Evolutionary conservation across 1,140 invertebrate genomes (phyloP), one percentile per base, ranked within the genome.

Genomic region (Lepidurus packardi): DNA sequence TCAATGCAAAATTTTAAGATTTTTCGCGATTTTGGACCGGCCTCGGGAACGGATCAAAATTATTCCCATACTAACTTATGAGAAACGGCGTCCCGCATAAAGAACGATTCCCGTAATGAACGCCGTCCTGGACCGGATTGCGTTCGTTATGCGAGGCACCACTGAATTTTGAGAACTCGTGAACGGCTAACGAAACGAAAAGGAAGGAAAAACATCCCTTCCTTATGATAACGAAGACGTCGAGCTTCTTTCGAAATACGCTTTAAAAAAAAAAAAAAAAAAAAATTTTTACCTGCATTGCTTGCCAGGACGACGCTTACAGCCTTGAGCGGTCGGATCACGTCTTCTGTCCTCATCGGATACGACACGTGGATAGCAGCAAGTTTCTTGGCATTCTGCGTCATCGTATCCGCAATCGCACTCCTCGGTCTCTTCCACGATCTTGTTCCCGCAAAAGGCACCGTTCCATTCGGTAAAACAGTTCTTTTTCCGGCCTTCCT

Each of bases 371-470:
- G 97, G 96, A 85, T 97, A 96, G 85, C 98, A 99, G 84, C 98
- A 99, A 47, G 89, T 90, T 82, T 98, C 95, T 79, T 89, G 90
- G 86, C 97, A 99, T 84, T 99, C 97, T 25, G 90, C 89, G 78
- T 94, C 91, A 83, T 97, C 94, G 84, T 97, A 99, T 34, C 98
- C 98, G 85, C 98, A 99, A 85, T 99, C 98, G 84, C 98, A 99
- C 86, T 99, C 94, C 85, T 99, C 98, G 13, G 94, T 96, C 43
- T 91, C 92, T 85, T 99, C 98, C 0, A 98, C 95, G 83, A 99
- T 98, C 87, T 98, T 97, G 85, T 99, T 99, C 16, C 98, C 98
- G 87, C 98, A 99, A 89, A 99, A 99, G 41, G 97, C 94, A 79
- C 94, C 96, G 79, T 91, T 92, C 77, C 92, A 94, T 42, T 91